phyloP scores from a whole-genome alignment of 2,797 vertebrate species.

The Hydrophis major region DNA sequence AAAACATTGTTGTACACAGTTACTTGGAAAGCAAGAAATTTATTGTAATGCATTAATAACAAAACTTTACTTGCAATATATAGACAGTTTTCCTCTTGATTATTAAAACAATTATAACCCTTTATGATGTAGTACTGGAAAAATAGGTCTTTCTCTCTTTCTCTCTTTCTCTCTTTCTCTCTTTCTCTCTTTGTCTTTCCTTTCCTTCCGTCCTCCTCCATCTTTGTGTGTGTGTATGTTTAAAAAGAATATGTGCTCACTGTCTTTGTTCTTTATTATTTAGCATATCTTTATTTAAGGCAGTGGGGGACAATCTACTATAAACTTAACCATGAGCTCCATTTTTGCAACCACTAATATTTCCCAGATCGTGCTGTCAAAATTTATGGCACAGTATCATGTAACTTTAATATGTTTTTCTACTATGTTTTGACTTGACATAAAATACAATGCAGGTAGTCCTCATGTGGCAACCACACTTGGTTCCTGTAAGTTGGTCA shows the following conservation, averaged over 20 bases:
- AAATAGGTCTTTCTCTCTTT: not conserved
- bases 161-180: too few species aligned
- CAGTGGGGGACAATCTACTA: not conserved
- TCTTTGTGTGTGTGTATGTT: not conserved
- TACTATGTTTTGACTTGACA: not conserved
- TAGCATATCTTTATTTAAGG: not conserved
- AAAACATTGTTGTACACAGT: not conserved
- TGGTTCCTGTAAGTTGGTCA: not conserved
- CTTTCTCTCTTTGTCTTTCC: too few species aligned
- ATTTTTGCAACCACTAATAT: not conserved
- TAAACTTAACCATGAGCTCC: not conserved
- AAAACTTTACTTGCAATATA: fast-evolving
- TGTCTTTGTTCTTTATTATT: not conserved
- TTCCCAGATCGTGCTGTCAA: not conserved
- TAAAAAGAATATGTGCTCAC: not conserved
- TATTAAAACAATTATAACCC: not conserved
- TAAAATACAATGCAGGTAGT: not conserved
- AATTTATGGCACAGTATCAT: not conserved
- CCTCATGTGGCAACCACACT: not conserved
- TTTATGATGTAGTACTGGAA: not conserved
- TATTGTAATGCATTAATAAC: fast-evolving
- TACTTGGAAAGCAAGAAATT: not conserved
- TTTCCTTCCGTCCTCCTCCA: too few species aligned
- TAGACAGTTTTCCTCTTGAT: not conserved
- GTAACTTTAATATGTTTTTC: not conserved